Evolutionary conservation across 2,888 invertebrate species (phyloP), one percentile per base, ranked within the genome.

Genomic region (Ecliptopera silaceata): DNA sequence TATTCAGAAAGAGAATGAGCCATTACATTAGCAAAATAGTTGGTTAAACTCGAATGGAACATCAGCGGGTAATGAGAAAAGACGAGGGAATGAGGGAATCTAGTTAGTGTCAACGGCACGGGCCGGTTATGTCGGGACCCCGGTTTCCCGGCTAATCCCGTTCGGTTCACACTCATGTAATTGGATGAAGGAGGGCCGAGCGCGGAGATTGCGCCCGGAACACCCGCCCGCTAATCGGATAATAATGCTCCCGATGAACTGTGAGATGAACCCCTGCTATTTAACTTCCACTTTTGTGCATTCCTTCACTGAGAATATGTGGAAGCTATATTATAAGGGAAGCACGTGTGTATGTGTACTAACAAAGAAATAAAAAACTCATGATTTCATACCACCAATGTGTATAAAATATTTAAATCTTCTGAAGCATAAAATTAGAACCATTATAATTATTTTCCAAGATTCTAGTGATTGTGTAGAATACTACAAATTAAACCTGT

Each of bases 111-210:
- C 68, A 73, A 69, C 72, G 66, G 69, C 71, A 68, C 67, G 61
- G 66, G 66, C 66, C 69, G 71, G 72, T 68, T 69, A 70, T 67
- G 69, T 69, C 61, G 71, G 70, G 70, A 63, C 66, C 71, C 66
- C 68, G 70, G 72, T 73, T 75, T 70, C 81, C 77, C 73, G 74
- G 75, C 73, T 86, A 86, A 86, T 84, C 83, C 82, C 77, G 79
- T 77, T 76, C 80, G 80, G 85, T 85, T 87, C 87, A 87, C 88
- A 86, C 87, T 86, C 81, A 65, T 79, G 81, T 89, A 88, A 88
- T 89, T 87, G 88, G 87, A 89, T 88, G 83, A 87, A 86, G 84
- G 83, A 81, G 80, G 80, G 77, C 76, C 74, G 76, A 71, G 74
- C 68, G 71, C 74, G 74, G 85, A 84, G 86, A 87, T 87, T 85